phyloP scores from a whole-genome alignment of 2,888 invertebrate species.

The Aradus depressus region DNA sequence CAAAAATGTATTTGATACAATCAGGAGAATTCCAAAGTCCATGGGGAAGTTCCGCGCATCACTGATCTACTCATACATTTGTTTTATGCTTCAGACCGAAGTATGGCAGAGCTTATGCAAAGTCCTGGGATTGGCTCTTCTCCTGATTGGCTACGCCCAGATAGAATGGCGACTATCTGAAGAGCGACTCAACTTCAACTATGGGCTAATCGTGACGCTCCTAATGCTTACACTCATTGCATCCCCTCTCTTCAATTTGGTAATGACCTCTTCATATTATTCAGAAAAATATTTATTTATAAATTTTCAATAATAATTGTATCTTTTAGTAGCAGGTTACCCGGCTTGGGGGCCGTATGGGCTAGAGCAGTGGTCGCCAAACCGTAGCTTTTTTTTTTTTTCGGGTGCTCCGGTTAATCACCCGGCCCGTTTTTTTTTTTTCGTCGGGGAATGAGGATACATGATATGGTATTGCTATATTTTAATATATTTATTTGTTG shows the following conservation, averaged over 20 bases:
- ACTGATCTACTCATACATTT: neutral
- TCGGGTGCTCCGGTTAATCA: no score
- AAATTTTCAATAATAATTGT: neutral
- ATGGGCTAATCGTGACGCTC: conserved; percentile 57
- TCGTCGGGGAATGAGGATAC: no score
- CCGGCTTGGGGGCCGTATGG: no score
- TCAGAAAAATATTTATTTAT: conserved; percentile 12
- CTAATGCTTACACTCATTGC: conserved; percentile 55
- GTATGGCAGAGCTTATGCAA: neutral
- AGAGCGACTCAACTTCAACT: conserved; percentile 51
- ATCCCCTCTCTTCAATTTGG: conserved; percentile 57
- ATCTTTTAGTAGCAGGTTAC: no score
- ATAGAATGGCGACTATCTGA: conserved; percentile 38
- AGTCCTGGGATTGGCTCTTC: neutral
- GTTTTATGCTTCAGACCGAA: neutral
- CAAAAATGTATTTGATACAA: no score
- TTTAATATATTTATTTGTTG: no score
- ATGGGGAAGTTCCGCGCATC: no score
- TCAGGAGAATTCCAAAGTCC: no score
- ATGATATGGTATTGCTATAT: no score
- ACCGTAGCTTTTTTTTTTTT: no score
- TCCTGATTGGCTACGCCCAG: conserved; percentile 5
- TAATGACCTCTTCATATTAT: conserved; percentile 25
- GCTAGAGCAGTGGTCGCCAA: no score
- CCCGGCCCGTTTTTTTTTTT: no score